Conservation (phyloP, 1,140 invertebrate species). For the Heliconius nattereri region DNA sequence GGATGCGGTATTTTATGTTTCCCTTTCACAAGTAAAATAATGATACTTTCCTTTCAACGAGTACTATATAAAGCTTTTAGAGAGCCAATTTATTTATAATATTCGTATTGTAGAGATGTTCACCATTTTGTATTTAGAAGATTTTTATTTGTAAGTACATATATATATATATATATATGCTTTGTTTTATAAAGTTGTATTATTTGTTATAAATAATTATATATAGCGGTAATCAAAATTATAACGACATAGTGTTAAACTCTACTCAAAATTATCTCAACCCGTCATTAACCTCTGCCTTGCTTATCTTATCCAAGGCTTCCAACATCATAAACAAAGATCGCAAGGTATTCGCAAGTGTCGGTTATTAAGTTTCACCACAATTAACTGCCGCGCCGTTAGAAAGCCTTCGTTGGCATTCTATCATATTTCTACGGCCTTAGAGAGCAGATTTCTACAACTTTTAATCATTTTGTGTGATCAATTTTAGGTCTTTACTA, state of each 20-base stretch:
- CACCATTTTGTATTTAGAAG: background rate
- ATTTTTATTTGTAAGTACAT: too few species aligned
- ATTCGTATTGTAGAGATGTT: background rate
- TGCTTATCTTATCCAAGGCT: constrained; percentile 12
- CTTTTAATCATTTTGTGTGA: background rate
- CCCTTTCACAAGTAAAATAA: constrained; percentile 12
- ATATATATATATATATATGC: too few species aligned
- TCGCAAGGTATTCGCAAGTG: constrained; percentile 28
- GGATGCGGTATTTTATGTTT: constrained; percentile 11
- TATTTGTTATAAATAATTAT: background rate
- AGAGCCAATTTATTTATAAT: background rate
- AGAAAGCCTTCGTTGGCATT: constrained; percentile 35
- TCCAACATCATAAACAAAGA: constrained; percentile 23
- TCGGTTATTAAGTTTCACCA: constrained; percentile 53
- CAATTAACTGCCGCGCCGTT: constrained; percentile 46
- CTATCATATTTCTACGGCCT: constrained; percentile 12
- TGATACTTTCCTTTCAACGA: constrained; percentile 9
- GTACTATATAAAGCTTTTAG: constrained; percentile 4
- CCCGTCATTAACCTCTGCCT: background rate
- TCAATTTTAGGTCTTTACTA: background rate
- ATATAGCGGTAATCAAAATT: background rate
- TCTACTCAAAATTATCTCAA: background rate
- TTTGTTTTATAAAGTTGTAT: background rate
- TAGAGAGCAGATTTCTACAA: constrained; percentile 2
- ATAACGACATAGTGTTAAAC: background rate